A percentile compares a stretch with the other conserved stretches of the same genome.
These are phyloP conservation scores for Neotoxoptera formosana DNA, from an alignment of 1,140 invertebrate genomes.

Conservation along the genomic window DNA sequence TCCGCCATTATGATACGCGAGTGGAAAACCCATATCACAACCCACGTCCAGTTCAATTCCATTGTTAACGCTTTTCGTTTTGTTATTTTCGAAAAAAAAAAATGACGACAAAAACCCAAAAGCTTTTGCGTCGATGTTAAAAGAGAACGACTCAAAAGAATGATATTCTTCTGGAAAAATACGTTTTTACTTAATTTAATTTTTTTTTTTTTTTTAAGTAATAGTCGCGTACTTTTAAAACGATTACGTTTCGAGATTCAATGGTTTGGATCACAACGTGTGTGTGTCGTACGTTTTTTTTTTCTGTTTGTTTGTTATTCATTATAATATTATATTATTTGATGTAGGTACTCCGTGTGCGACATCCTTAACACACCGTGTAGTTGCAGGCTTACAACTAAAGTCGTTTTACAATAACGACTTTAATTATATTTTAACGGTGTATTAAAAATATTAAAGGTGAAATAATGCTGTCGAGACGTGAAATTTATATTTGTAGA, in stretches of 20 bases:
- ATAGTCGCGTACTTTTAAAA: background rate
- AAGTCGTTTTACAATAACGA: background rate
- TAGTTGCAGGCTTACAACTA: background rate
- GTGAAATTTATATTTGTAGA: background rate
- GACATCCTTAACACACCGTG: too few species aligned
- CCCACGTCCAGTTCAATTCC: slow-evolving; percentile 28
- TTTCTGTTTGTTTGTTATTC: too few species aligned
- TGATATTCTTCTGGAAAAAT: background rate
- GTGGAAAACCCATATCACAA: slow-evolving; percentile 3
- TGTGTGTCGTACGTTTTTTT: background rate
- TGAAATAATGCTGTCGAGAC: background rate
- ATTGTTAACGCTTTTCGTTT: slow-evolving; percentile 26
- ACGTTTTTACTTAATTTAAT: background rate
- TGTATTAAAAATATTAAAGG: background rate
- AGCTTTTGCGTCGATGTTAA: background rate
- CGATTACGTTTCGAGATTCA: background rate
- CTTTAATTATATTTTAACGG: background rate
- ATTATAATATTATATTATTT: background rate
- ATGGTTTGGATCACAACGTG: background rate
- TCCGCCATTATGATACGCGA: background rate
- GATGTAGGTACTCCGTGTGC: too few species aligned
- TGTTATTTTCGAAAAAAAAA: background rate
- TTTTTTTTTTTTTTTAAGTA: background rate
- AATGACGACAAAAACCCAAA: background rate
- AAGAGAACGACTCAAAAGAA: background rate